phyloP scores from a whole-genome alignment of 2,113 vertebrate species.

The Phrynosoma blainvillii region DNA sequence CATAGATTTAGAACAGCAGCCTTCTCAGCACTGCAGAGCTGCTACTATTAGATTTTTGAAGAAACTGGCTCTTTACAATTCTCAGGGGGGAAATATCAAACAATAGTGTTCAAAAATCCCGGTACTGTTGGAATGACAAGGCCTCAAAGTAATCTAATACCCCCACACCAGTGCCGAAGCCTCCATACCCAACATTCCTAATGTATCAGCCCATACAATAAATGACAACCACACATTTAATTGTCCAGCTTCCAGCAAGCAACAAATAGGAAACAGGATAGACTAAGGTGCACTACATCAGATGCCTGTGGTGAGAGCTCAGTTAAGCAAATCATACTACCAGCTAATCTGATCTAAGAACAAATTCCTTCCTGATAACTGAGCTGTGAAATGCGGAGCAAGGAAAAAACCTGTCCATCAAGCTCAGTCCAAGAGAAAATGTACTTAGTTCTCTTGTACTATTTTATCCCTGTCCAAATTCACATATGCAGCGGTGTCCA shows the following conservation, averaged over 20 bases:
- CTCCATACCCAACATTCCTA: neutral
- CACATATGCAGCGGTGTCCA: too few species aligned
- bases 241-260: neutral
- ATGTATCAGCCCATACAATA: neutral
- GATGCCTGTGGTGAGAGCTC: neutral
- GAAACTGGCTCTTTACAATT: neutral
- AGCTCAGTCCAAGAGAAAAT: neutral
- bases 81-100: neutral
- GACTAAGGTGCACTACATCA: neutral
- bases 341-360: neutral
- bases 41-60: constrained; percentile 46
- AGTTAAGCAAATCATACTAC: neutral
- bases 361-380: neutral
- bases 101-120: neutral
- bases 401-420: neutral
- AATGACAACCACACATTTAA: neutral
- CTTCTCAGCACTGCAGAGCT: constrained; percentile 44
- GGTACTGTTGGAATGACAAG: neutral
- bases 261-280: neutral
- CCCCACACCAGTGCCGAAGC: neutral
- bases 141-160: neutral
- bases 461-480: neutral
- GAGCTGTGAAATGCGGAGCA: neutral
- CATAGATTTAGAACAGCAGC: constrained; percentile 63
- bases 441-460: neutral